Evolutionary conservation across 2,113 vertebrate genomes (phyloP), one percentile per base, ranked within the genome.

Genomic region (Trochalopteron elliotii): DNA sequence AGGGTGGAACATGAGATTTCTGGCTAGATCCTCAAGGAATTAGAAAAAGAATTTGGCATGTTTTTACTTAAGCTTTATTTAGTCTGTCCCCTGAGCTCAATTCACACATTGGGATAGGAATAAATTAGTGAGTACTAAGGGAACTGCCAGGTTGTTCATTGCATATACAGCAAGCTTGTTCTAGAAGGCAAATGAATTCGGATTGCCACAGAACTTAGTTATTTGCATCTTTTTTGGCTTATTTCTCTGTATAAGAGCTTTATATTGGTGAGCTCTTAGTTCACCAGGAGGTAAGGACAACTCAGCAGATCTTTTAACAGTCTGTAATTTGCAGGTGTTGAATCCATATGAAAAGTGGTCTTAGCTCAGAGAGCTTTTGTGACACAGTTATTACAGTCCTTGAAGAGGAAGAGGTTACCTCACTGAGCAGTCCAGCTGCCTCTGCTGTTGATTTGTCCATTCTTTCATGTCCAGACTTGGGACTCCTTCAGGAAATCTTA

Each of bases 1-100:
- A 60, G 49, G 30, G 57, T 87, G 31, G n/a, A 75, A n/a, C 3
- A 3, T 88, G 20, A 80, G 39, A 76, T 63, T 94, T 91, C 35
- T 91, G 49, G 12, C 64, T 55, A 76, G 50, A 55, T 33, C 81
- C 20, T 90, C 30, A 67, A 61, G 17, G n/a, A 72, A 52, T 61
- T 85, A 76, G 45, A 27, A 77, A 59, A 85, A 28, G 70, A 69
- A 16, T 83, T 64, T 17, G 16, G 15, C 25, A 10, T 63, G 21
- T 65, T 86, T 95, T 90, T 90, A 61, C 35, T 77, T 80, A 59
- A 47, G 12, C 59, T 94, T 81, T 74, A 49, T 85, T 92, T 95
- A 83, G 55, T 83, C 63, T 87, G 40, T 89, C 18, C 25, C 52
- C 45, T 83, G 63, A 93, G 71, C 45, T 88, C 23, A 40, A 2